Conservation (phyloP, 2,113 vertebrate genomes). For the Terrapene triunguis region DNA sequence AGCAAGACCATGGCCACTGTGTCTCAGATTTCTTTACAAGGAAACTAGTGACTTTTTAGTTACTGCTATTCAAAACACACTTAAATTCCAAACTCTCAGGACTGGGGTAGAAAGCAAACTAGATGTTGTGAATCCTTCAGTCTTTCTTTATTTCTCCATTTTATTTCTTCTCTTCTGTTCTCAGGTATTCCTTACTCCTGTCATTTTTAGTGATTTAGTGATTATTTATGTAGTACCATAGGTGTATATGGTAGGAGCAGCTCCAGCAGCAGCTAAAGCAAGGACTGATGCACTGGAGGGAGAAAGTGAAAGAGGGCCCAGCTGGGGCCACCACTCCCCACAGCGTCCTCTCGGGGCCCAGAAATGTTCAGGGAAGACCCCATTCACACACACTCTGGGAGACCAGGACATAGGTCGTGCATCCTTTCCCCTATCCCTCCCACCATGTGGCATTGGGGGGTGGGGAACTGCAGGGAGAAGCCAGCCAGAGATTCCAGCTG, state of each 20-base stretch:
- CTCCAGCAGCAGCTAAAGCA: neutral
- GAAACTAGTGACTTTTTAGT: fast-evolving
- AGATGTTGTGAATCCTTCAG: neutral
- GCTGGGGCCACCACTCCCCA: neutral
- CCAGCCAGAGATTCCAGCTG: no score
- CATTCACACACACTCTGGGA: no score
- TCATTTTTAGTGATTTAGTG: neutral
- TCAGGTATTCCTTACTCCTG: neutral
- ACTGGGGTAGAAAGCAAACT: neutral
- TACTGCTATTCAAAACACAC: neutral
- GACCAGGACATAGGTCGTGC: no score
- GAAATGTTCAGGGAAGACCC: no score
- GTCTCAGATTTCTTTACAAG: neutral
- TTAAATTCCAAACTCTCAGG: neutral
- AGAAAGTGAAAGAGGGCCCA: neutral
- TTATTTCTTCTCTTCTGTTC: neutral
- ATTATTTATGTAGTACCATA: neutral
- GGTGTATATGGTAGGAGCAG: neutral
- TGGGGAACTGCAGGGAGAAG: no score
- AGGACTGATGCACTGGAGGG: neutral
- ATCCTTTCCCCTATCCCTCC: no score
- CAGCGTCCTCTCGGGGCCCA: neutral
- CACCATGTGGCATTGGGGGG: no score
- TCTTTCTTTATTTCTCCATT: neutral
- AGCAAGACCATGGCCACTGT: neutral